A percentile compares a stretch with the other conserved stretches of the same genome.
Evolutionary conservation across 2,888 invertebrate genomes (phyloP).

Genomic region (Trissolcus japonicus): DNA sequence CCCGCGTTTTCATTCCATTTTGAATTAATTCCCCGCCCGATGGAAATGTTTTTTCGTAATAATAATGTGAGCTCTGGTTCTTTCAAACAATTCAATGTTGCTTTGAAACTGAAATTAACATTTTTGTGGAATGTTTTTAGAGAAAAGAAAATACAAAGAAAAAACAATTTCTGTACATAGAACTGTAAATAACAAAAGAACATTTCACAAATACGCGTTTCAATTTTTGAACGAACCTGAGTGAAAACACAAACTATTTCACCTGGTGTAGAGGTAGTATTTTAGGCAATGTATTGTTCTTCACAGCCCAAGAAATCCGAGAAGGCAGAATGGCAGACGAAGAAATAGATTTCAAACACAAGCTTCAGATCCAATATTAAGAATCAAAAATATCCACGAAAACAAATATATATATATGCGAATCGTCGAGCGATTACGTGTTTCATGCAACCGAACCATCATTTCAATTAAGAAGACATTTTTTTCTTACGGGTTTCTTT

Average conservation of each 20-base stretch:
- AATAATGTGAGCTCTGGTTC: slow-evolving; percentile 16
- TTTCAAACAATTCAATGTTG: slow-evolving; percentile 21
- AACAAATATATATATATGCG: slow-evolving; percentile 56
- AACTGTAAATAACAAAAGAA: slow-evolving; percentile 10
- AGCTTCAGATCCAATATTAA: slow-evolving; percentile 57
- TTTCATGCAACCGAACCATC: slow-evolving; percentile 43
- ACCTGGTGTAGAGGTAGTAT: slow-evolving; percentile 63
- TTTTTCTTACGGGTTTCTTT: slow-evolving; percentile 53
- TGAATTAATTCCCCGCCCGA: not conserved
- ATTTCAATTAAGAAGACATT: slow-evolving; percentile 49
- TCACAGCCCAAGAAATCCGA: slow-evolving; percentile 87
- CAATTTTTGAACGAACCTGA: slow-evolving; percentile 27
- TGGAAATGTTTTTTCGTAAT: too few relatives aligned
- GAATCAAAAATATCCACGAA: slow-evolving; percentile 33
- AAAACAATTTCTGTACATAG: not conserved
- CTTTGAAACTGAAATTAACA: not conserved
- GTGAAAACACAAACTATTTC: slow-evolving; percentile 27
- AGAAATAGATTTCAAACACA: slow-evolving; percentile 76
- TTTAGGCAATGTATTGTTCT: slow-evolving; percentile 75
- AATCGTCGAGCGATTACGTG: slow-evolving; percentile 56
- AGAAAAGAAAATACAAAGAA: not conserved
- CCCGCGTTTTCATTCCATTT: slow-evolving; percentile 5
- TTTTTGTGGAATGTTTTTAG: too few relatives aligned
- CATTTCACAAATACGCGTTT: slow-evolving; percentile 4
- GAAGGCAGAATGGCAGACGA: slow-evolving; percentile 85